Evolutionary conservation across 2,888 invertebrate genomes (phyloP).

Genomic region (Trissolcus brochymenae): DNA sequence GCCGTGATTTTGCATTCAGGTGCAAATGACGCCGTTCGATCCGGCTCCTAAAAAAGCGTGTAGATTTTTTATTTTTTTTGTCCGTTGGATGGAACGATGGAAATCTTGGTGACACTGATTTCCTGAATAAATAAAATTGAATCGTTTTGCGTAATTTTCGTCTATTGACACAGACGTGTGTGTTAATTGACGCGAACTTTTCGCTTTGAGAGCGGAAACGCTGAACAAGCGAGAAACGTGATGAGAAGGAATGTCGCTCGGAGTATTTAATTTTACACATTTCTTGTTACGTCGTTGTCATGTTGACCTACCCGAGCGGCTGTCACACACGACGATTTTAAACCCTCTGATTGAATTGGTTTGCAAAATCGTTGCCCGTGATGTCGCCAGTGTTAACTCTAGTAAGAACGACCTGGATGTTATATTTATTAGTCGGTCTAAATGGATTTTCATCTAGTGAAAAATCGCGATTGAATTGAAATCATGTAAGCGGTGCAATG

Average conservation of each 20-base stretch:
- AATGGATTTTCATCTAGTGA: no score
- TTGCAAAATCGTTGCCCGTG: no score
- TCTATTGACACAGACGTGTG: constrained; percentile 12
- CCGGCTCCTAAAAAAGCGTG: constrained; percentile 1
- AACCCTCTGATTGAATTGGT: no score
- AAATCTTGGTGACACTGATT: constrained; percentile 6
- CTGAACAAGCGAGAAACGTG: neutral
- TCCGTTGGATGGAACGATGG: constrained; percentile 10
- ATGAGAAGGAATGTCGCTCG: constrained; percentile 3
- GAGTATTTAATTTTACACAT: constrained; percentile 4
- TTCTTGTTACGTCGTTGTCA: neutral
- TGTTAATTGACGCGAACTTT: constrained; percentile 35
- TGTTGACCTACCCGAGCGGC: neutral
- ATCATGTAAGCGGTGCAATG: no score
- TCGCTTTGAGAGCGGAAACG: constrained; percentile 5
- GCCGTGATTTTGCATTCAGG: constrained; percentile 38
- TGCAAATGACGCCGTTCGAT: constrained; percentile 36
- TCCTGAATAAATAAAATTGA: constrained; percentile 10
- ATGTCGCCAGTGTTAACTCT: no score
- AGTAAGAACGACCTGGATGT: no score
- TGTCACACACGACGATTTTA: neutral
- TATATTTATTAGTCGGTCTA: no score
- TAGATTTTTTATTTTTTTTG: constrained; percentile 9
- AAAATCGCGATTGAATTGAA: no score
- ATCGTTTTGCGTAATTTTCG: constrained; percentile 34